Evolutionary conservation across 2,113 vertebrate species (phyloP), one percentile per base, ranked within the genome.

Genomic region (Halichoerus grypus): DNA sequence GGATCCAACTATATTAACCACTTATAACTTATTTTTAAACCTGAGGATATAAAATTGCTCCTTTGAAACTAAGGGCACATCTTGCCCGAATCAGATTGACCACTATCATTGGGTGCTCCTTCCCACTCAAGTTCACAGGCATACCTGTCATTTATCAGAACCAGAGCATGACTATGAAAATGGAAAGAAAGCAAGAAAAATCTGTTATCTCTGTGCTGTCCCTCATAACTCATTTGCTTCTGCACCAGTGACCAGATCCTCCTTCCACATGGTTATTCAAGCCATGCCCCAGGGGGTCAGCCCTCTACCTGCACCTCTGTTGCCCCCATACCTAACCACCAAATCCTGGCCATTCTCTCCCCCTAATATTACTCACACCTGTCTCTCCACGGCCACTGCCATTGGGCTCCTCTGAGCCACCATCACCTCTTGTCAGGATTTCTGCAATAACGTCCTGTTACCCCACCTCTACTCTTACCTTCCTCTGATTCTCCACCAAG

Each of bases 21-120:
- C 55, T 91, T 88, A 63, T 85, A 57, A 51, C 79, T 92, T 96
- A 92, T 74, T 97, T 97, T 95, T 91, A 96, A 95, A 31, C 22
- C 31, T 89, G 51, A 65, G 3, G 28, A 4, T 92, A 91, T 95
- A 96, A 96, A 95, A 83, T 71, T 81, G 31, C 42, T 92, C 88
- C n/a, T 88, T 93, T 95, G 55, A 91, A 95, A 88, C 49, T 63
- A 88, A 91, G 88, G 21, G 26, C 55, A 89, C 65, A 39, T 80
- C 53, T 95, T 97, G 18, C n/a, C 82, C 74, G 51, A 87, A 88
- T 79, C 85, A 88, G 39, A 93, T 39, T 55, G 85, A 95, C 59
- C 86, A 1, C 61, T 74, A 11, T 94, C 84, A 67, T 42, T 77
- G 21, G n/a, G 65, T 57, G 61, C n/a, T 82, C 19, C 72, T 94